Percentiles rank a stretch among this genome's conserved stretches.
Conservation (phyloP, 2,888 invertebrate species). For the Helleia helle region DNA sequence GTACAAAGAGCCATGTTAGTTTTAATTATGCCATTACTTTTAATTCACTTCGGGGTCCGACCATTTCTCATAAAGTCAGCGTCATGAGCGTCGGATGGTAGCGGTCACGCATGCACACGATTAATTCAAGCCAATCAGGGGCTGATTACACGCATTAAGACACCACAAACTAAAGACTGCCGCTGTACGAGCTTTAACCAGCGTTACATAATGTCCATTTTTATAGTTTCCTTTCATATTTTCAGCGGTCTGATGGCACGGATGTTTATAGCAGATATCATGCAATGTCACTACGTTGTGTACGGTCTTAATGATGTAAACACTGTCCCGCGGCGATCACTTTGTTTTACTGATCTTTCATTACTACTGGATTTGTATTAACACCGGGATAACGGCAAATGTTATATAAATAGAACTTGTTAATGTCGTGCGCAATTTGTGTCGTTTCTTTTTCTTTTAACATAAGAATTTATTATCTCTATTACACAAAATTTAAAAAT, state of each 20-base stretch:
- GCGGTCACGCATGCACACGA: constrained; percentile 68
- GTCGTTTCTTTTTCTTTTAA: too few species aligned
- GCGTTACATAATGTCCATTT: constrained; percentile 27
- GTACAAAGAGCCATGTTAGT: constrained; percentile 44
- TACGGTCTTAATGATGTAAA: constrained; percentile 28
- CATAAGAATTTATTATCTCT: too few species aligned
- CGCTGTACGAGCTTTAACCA: constrained; percentile 24
- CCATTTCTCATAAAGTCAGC: constrained; percentile 55
- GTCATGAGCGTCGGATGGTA: constrained; percentile 49
- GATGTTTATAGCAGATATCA: constrained; percentile 49
- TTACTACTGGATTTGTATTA: constrained; percentile 5
- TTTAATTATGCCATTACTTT: constrained; percentile 68
- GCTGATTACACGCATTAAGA: constrained; percentile 68
- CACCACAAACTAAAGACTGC: constrained; percentile 40
- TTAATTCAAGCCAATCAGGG: constrained; percentile 72
- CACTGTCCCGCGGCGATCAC: constrained; percentile 23
- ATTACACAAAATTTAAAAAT: too few species aligned
- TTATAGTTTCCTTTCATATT: constrained; percentile 15
- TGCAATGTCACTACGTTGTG: constrained; percentile 44
- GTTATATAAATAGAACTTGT: too few species aligned
- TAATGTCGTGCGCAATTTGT: too few species aligned
- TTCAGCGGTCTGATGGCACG: constrained; percentile 13
- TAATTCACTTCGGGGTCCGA: constrained; percentile 51
- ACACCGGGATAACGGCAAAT: background rate
- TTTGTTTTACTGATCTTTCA: constrained; percentile 12